A percentile compares a stretch with the other conserved stretches of the same genome.
Conservation (phyloP, 2,888 invertebrate genomes). For the Clunio marinus region DNA sequence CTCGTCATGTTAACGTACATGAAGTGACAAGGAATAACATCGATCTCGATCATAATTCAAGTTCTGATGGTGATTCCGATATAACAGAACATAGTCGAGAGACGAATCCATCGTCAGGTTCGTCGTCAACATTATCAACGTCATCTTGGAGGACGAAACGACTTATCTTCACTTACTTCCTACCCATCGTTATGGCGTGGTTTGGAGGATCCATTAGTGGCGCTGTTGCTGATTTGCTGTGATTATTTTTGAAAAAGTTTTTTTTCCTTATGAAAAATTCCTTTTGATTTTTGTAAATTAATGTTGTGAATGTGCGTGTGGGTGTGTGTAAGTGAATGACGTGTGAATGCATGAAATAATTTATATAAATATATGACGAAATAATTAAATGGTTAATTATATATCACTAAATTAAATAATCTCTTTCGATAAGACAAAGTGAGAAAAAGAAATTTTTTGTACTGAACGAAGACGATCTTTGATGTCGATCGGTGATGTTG, state of each 20-base stretch:
- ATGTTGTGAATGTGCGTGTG: constrained; percentile 9
- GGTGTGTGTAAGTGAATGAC: background rate
- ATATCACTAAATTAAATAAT: background rate
- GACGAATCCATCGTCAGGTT: constrained; percentile 44
- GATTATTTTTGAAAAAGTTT: constrained; percentile 51
- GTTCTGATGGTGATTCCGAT: constrained; percentile 40
- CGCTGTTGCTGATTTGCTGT: constrained; percentile 71
- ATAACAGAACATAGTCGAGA: background rate
- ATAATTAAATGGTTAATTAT: constrained; percentile 15
- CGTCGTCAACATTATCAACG: constrained; percentile 55
- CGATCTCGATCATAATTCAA: constrained; percentile 38
- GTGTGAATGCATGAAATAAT: constrained; percentile 16
- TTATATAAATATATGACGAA: constrained; percentile 33
- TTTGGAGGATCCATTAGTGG: constrained; percentile 63
- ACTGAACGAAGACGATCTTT: constrained; percentile 3
- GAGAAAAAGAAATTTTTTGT: background rate
- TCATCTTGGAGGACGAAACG: constrained; percentile 58
- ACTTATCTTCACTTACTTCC: constrained; percentile 63
- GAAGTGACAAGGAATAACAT: background rate
- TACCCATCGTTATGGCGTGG: constrained; percentile 81
- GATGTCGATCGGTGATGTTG: too few relatives aligned
- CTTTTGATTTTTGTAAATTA: constrained; percentile 30
- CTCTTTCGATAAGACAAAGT: background rate
- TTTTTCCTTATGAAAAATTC: background rate
- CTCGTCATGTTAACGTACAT: background rate